Conservation (phyloP, 1,140 invertebrate species). For the Drosophila malerkotliana region DNA sequence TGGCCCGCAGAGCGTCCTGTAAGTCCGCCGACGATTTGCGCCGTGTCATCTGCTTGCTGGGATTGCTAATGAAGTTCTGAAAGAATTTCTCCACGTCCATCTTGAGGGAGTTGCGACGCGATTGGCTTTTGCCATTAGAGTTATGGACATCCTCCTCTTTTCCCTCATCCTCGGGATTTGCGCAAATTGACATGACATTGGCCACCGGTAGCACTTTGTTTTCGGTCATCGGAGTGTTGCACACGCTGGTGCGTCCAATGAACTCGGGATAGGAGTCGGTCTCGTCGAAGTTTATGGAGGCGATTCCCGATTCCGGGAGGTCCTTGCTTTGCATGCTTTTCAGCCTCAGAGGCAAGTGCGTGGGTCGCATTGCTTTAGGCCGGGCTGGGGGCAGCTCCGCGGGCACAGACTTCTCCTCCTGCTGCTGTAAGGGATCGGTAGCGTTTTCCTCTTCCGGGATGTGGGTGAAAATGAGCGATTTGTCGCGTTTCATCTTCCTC, state of each 20-base stretch:
- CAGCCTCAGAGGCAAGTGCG: conserved; percentile 85
- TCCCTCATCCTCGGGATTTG: conserved; percentile 83
- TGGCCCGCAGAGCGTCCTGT: conserved; percentile 85
- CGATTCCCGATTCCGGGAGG: conserved; percentile 84
- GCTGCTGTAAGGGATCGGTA: conserved; percentile 60
- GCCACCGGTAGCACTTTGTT: conserved; percentile 89
- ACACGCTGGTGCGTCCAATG: conserved; percentile 88
- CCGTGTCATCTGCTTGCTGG: conserved; percentile 68
- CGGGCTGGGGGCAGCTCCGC: conserved; percentile 49
- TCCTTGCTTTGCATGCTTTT: conserved; percentile 85
- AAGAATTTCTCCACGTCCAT: conserved; percentile 82
- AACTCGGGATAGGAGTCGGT: conserved; percentile 84
- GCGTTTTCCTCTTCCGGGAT: conserved; percentile 88
- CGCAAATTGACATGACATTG: conserved; percentile 88
- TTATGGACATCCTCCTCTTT: conserved; percentile 55
- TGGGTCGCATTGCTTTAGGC: conserved; percentile 84
- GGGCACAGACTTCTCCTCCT: conserved; percentile 44
- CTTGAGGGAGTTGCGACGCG: conserved; percentile 65
- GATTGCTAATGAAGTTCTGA: conserved; percentile 78
- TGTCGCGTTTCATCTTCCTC: conserved; percentile 89
- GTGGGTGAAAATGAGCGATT: conserved; percentile 90
- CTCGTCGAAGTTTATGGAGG: conserved; percentile 83
- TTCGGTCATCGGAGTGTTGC: conserved; percentile 90
- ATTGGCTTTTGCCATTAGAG: conserved; percentile 61
- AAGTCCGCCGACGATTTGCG: conserved; percentile 85